Evolutionary conservation across 1,140 invertebrate genomes (phyloP).

Genomic region (Bemisia tabaci): DNA sequence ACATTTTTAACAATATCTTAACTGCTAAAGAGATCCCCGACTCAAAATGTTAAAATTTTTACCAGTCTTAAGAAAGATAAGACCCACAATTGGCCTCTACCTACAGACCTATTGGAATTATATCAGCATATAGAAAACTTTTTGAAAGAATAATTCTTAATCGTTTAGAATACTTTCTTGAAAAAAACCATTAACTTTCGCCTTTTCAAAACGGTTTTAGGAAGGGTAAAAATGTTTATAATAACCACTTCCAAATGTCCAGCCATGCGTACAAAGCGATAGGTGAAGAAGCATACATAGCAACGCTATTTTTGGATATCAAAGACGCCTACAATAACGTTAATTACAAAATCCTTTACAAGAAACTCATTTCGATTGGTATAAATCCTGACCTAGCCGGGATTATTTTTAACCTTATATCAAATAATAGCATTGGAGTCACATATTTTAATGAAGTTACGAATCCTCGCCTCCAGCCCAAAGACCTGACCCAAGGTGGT

Average conservation of each 20-base stretch:
- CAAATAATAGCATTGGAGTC: not conserved
- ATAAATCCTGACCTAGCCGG: not conserved
- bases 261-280: not conserved
- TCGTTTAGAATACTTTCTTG: not conserved
- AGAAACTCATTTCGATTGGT: not conserved
- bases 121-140: not conserved
- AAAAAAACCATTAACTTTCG: constrained; percentile 12
- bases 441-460: not conserved
- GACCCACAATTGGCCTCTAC: not conserved
- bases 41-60: not conserved
- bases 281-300: not conserved
- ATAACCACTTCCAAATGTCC: not conserved
- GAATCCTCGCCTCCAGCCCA: not conserved
- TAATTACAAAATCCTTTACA: not conserved
- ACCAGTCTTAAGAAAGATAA: not conserved
- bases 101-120: not conserved
- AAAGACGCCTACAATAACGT: not conserved
- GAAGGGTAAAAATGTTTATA: not conserved
- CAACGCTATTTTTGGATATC: not conserved
- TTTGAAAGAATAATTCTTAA: not conserved
- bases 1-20: not conserved
- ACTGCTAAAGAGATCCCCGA: not conserved
- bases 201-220: not conserved
- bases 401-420: not conserved
- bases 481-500: not conserved